Percentiles rank a stretch among this genome's conserved stretches.
Conservation (phyloP, 2,888 invertebrate genomes). For the Nymphalis polychloros region DNA sequence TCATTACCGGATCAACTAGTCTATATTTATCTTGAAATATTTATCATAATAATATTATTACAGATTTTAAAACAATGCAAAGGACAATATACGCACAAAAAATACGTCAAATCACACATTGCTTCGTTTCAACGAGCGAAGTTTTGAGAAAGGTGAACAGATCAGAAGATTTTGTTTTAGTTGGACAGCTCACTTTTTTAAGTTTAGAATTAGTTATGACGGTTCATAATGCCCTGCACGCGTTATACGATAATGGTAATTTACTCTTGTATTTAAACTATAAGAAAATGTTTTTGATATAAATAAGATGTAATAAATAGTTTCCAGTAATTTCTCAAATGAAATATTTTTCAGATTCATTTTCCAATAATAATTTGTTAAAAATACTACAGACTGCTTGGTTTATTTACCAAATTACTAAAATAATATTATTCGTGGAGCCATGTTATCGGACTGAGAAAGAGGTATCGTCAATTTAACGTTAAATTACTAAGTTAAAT, state of each 20-base stretch:
- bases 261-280: neutral
- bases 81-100: conserved; percentile 5
- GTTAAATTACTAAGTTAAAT: neutral
- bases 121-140: conserved; percentile 7
- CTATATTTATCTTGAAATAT: neutral
- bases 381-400: neutral
- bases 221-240: neutral
- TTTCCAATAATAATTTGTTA: too few relatives aligned
- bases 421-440: conserved; percentile 9
- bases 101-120: conserved; percentile 5
- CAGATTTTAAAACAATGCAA: neutral
- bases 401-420: conserved; percentile 5
- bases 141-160: conserved; percentile 10
- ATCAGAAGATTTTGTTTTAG: conserved; percentile 8
- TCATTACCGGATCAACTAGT: too few relatives aligned
- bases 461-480: conserved; percentile 7
- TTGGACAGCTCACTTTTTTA: conserved; percentile 3
- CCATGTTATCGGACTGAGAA: conserved; percentile 14
- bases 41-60: neutral
- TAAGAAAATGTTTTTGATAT: too few relatives aligned
- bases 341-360: too few relatives aligned
- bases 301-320: too few relatives aligned
- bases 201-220: neutral
- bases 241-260: neutral
- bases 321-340: too few relatives aligned